phyloP scores from a whole-genome alignment of 2,888 invertebrate genomes.

The Erebia palarica region DNA sequence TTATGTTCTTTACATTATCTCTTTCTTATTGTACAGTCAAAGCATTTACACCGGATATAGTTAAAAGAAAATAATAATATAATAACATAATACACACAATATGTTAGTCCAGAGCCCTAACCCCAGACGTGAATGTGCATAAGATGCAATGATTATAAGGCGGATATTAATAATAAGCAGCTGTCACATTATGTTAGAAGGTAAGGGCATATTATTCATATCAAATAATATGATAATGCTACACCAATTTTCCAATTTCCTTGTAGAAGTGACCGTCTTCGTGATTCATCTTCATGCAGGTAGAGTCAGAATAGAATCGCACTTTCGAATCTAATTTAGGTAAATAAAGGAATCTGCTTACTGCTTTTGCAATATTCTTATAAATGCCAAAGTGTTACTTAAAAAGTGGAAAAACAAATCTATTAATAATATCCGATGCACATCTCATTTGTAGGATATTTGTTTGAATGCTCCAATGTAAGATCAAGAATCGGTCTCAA shows the following conservation, averaged over 20 bases:
- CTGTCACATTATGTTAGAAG: background rate
- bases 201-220: constrained; percentile 10
- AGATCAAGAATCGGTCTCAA: too few species aligned
- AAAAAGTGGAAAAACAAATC: too few species aligned
- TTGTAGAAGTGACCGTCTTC: constrained; percentile 27
- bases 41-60: background rate
- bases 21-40: background rate
- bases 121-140: constrained; percentile 6
- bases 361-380: too few species aligned
- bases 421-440: too few species aligned
- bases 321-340: background rate
- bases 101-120: background rate
- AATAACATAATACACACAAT: background rate
- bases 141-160: constrained; percentile 6
- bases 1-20: too few species aligned
- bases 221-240: constrained; percentile 27
- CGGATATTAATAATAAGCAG: constrained; percentile 7
- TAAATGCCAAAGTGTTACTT: too few species aligned
- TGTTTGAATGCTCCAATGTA: too few species aligned
- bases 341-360: too few species aligned
- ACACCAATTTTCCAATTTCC: constrained; percentile 33
- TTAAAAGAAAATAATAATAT: background rate
- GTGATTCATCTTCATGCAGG: constrained; percentile 12
- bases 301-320: background rate
- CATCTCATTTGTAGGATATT: too few species aligned